Base-by-base conservation (phyloP, 2,797 vertebrate genomes). In the Sebastes baramenuke region DNA sequence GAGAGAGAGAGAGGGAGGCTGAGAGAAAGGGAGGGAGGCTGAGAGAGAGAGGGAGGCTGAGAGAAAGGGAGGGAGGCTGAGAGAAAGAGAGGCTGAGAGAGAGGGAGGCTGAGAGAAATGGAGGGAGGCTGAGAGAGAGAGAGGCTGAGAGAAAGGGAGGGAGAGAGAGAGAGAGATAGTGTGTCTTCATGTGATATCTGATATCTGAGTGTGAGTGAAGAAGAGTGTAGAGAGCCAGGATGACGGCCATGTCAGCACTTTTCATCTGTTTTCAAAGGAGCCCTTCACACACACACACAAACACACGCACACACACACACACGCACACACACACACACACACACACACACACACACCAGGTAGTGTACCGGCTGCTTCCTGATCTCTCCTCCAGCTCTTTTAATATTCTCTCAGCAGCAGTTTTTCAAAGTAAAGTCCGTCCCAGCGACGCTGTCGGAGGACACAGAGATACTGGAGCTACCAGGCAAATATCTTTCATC, bases 251-350 rank as follows among this genome's bases (percentile, higher is more conserved):
- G 91, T 94, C 91, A 92, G 90, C 87, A 88, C 89, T 90, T 90
- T 90, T 92, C 88, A 94, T 95, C 87, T 90, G 89, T 92, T 90
- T 93, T 94, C 93, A 93, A 94, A 89, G 75, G 62, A 71, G 73
- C 84, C 79, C 82, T 85, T 80, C 34, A 61, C 59, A 67, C 8
- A 67, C 34, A 59, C 59, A 67, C 34, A 59, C 59, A 67, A 30
- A 59, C 59, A 67, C 32, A 14, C 56, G 9, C n/a, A 16, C 58
- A n/a, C 30, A 13, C 59, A 32, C 49, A 14, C 42, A 22, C 42
- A 24, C 36, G 12, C 34, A 5, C 34, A 34, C 32, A 12, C 34
- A 36, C 34, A 36, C 34, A 36, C 34, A 36, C 34, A 36, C 36
- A 36, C 36, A 36, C 34, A 34, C 34, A 38, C 36, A 38, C 12